Base-by-base conservation (phyloP, 2,113 vertebrate genomes). In the Turnix velox region DNA sequence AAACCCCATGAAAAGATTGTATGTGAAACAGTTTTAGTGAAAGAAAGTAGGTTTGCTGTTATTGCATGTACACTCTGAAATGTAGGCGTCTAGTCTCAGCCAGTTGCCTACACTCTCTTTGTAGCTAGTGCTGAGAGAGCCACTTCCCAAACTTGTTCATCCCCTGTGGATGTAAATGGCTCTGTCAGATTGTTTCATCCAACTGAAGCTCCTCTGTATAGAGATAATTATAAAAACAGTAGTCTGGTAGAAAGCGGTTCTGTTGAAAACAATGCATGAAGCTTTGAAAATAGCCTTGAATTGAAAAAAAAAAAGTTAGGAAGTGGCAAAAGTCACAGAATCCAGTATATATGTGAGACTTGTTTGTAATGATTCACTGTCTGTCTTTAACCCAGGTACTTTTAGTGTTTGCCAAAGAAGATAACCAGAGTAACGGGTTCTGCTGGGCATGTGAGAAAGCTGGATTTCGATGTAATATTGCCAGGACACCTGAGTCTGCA, bases 371-470 rank as follows among this genome's bases (percentile, higher is more conserved):
- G 48, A 48, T 92, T 96, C 92, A 5, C 39, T 94, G 22, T 93
- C 63, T 91, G 81, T 84, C 51, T 96, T 73, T 85, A 52, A 92
- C 81, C 28, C 93, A 99, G 99, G 99, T 99, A 98, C 99, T 99
- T 97, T 97, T 99, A 98, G 99, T 99, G 98, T 99, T 99, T 98
- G 98, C 98, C 97, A 99, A 99, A 98, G 99, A 99, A 82, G 99
- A 99, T 85, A 98, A 97, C 97, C 99, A 99, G 98, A 99, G 98
- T 91, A 98, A 96, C 28, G 98, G 98, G 94, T 99, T 99, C 98
- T 98, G 97, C 88, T 98, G 98, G 98, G 99, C 99, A 1, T 99
- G 99, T 95, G 99, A 99, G 94, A 98, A 98, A 87, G 98, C 98
- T 72, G 98, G 98, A 75, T 99, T 98, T 97, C 98, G 98, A 59